These are phyloP conservation scores for Caenorhabditis parvicauda DNA, from an alignment of 2,888 invertebrate species.

Conservation along the genomic window DNA sequence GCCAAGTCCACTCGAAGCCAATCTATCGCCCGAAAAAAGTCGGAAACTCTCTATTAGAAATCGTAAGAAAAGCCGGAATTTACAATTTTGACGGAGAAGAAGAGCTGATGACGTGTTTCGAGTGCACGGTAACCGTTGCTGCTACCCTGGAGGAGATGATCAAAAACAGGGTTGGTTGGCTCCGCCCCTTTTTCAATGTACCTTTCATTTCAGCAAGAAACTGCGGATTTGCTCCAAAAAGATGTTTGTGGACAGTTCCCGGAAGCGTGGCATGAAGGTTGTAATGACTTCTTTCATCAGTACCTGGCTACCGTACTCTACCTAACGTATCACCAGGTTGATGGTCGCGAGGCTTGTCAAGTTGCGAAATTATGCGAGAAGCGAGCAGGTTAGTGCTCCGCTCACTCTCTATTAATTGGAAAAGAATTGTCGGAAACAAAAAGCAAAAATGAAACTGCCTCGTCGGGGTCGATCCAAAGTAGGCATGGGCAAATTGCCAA, in stretches of 20 bases:
- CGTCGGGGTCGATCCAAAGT: too few species aligned
- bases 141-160: conserved; percentile 28
- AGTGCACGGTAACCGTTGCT: conserved; percentile 35
- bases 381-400: too few species aligned
- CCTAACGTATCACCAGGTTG: conserved; percentile 40
- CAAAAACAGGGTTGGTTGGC: conserved; percentile 17
- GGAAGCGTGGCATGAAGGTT: conserved; percentile 15
- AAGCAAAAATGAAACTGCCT: too few species aligned
- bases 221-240: conserved; percentile 29
- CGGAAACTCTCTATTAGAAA: too few species aligned
- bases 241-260: conserved; percentile 21
- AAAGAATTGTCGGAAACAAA: too few species aligned
- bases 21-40: too few species aligned
- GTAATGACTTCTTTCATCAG: conserved; percentile 36
- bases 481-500: too few species aligned
- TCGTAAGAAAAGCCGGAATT: too few species aligned
- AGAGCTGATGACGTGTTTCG: conserved; percentile 31
- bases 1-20: too few species aligned
- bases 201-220: conserved; percentile 17
- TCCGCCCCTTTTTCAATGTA: neutral
- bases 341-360: conserved; percentile 14
- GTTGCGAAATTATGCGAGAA: conserved; percentile 17
- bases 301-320: conserved; percentile 39
- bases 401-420: too few species aligned
- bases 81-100: too few species aligned